Evolutionary conservation across 2,888 invertebrate species (phyloP), one percentile per base, ranked within the genome.

Genomic region (Philereme vetulata): DNA sequence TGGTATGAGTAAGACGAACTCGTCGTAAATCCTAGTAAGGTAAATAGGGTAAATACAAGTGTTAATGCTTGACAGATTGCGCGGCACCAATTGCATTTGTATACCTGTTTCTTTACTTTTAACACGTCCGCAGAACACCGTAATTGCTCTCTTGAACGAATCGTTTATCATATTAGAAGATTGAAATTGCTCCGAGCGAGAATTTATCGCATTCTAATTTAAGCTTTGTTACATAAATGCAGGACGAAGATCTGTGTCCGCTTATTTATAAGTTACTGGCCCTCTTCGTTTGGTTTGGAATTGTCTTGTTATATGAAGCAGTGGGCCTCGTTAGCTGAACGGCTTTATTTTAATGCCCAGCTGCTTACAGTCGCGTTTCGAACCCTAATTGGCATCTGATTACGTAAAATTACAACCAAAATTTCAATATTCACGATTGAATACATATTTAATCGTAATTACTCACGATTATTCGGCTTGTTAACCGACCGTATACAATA

Each of bases 61-160:
- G 84, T 82, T 86, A 83, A 87, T 82, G 74, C 80, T 74, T 72
- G 73, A 76, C 74, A 72, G 81, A 82, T 85, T 85, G 83, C 77
- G 81, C 77, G 78, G 80, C 63, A 69, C 70, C 73, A 76, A 72
- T 75, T 68, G 77, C 76, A 76, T 77, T 77, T 72, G 71, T 72
- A 66, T 71, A 71, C 72, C 64, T 71, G 69, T 74, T 78, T 78
- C 76, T 70, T 76, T 79, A 80, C 77, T 76, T 77, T 78, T 72
- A 65, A 65, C 78, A 75, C 77, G 76, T 72, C 76, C 67, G 66
- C 68, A 75, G 58, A 60, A 66, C 70, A 56, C 64, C 70, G 78
- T 89, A 88, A 90, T 89, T 88, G 84, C 79, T 76, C 77, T 72
- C 84, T 82, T 68, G 85, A 88, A 86, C 89, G 81, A 89, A 89